Conservation (phyloP, 2,888 invertebrate genomes). For the Scaptomyza cyrtandrae region DNA sequence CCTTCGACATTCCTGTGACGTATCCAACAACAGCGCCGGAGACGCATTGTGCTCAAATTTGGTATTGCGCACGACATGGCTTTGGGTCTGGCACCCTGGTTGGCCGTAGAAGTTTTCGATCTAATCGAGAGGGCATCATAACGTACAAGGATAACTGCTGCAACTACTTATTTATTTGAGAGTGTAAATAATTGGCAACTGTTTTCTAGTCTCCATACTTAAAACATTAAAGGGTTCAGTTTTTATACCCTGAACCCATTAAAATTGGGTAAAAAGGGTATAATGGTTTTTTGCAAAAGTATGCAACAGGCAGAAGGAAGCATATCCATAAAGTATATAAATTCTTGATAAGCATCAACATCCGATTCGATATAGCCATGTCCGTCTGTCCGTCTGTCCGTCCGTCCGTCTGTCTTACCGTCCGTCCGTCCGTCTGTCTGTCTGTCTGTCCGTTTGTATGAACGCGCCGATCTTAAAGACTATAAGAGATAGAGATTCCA, state of each 20-base stretch:
- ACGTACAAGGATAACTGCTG: conserved; percentile 82
- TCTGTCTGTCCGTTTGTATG: too few relatives aligned
- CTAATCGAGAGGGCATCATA: conserved; percentile 93
- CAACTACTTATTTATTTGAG: conserved; percentile 21
- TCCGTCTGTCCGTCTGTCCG: too few relatives aligned
- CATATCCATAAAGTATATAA: too few relatives aligned
- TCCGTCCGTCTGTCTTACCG: too few relatives aligned
- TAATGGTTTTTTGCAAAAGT: too few relatives aligned
- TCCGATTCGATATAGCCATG: too few relatives aligned
- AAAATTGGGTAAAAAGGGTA: too few relatives aligned
- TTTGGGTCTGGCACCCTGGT: conserved; percentile 98
- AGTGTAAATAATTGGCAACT: conserved; percentile 16
- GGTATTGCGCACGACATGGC: conserved; percentile 99
- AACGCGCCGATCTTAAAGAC: too few relatives aligned
- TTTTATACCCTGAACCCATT: background rate
- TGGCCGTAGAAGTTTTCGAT: conserved; percentile 99
- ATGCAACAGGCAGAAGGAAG: too few relatives aligned
- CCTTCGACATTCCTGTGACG: conserved; percentile 98
- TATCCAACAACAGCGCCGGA: conserved; percentile 99
- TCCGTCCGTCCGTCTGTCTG: too few relatives aligned
- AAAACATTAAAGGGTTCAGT: background rate
- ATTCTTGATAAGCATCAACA: too few relatives aligned
- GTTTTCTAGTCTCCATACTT: conserved; percentile 6
- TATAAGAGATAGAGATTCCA: too few relatives aligned
- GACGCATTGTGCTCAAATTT: conserved; percentile 97